Base-by-base conservation (phyloP, 2,113 vertebrate genomes). In the Dryoscopus gambensis region DNA sequence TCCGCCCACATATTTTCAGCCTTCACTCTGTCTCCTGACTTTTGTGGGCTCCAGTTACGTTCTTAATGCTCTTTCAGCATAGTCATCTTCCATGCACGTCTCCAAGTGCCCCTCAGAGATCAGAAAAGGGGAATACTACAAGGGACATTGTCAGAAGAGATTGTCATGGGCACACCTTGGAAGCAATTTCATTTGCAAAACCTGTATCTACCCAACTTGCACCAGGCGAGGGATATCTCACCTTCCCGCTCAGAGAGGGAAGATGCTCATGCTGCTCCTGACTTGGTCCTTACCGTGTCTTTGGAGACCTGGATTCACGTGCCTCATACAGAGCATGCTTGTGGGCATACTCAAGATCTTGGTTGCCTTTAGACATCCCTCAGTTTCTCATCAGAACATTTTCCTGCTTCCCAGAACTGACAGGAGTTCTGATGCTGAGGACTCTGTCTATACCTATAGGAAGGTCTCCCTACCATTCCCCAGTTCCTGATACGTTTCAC, bases 1-100 rank as follows among this genome's bases (percentile, higher is more conserved):
- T 68, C 95, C 49, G n/a, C 95, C 95, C 93, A 88, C 93, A 78
- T 84, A 90, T 92, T 93, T 85, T 89, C 92, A 84, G 93, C 69
- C 77, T 81, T 95, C 56, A 60, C 53, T 87, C 85, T 71, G 89
- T 84, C 94, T 95, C 87, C 86, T 93, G 87, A 91, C 86, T 93
- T 92, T 21, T 40, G 81, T 75, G 80, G 75, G 84, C 75, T 96
- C 85, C 46, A 83, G 62, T 95, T 95, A 73, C 4, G 3, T 89
- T 89, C 88, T 87, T 85, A 78, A 47, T 60, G 93, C 71, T 77
- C 49, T 89, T 96, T 71, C 70, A 39, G 55, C 81, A 24, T 25
- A 50, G 63, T 50, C 24, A 1, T 76, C 71, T 62, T 74, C 82
- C 1, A 2, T 69, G 57, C 55, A 15, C 1, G 3, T 68, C 85